Base-by-base conservation (phyloP, 2,797 vertebrate genomes). In the Spea hammondii region DNA sequence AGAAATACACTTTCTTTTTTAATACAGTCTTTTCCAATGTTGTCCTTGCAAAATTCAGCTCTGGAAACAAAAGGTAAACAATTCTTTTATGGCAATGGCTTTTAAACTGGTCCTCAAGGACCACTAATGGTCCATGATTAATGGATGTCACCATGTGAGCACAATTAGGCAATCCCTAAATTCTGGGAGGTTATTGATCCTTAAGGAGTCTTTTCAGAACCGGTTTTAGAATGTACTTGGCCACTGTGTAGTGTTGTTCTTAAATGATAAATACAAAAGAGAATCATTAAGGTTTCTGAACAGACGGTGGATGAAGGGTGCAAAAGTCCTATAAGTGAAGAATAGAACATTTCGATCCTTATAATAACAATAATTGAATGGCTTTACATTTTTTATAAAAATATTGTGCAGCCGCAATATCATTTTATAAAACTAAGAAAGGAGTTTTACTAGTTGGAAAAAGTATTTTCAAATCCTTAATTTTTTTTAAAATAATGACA, bases 161-260 rank as follows among this genome's bases (percentile, higher is more conserved):
- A 62, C 59, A 62, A 62, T 62, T 62, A 62, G 59, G 59, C 32
- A 62, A 62, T 62, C 12, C 59, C 59, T 14, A 62, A 62, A 62
- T 62, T 62, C n/a, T 12, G 12, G 9, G 13, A n/a, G 44, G n/a
- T 62, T 62, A 62, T 62, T 62, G 59, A 17, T 62, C 59, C 59
- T 62, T 14, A 12, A 62, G 59, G 59, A 32, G n/a, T 62, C 59
- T 62, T 62, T 62, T 62, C n/a, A 62, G 59, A 62, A 32, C 59
- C 59, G 32, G 5, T 62, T 6, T 62, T 62, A 62, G 59, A 12
- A 6, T 32, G n/a, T 17, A 44, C 32, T 17, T 62, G 59, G 59
- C 14, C 59, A 6, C 12, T 62, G 59, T 62, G 5, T 5, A 32
- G n/a, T 62, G 7, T 17, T 62, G 59, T 32, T 17, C 14, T 62